Evolutionary conservation across 2,888 invertebrate species (phyloP), one percentile per base, ranked within the genome.

Genomic region (Drosophila maculinotata): DNA sequence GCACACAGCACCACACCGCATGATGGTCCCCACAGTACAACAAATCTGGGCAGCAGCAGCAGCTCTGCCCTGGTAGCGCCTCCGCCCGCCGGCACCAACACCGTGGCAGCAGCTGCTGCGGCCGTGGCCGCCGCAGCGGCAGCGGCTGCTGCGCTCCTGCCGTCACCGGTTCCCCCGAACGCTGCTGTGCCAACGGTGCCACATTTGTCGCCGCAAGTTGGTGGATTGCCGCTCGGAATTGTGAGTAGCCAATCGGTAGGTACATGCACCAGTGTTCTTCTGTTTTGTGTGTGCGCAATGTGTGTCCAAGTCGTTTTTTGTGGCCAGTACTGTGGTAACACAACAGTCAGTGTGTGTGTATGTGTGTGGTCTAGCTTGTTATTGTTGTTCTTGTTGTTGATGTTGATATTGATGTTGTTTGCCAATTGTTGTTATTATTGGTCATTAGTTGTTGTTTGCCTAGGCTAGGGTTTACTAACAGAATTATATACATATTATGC

Each of bases 1-100:
- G 97, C 96, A 89, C 97, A 97, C 93, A 96, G 96, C 92, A 96
- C 97, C 92, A 96, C 97, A 92, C 94, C 95, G 83, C 95, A 95
- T 92, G 96, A 93, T 93, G 95, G 81, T 45, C 81, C 81, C 66
- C 81, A 82, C 68, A 82, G 81, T 86, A 82, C 81, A 80, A 82
- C 81, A 74, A 81, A 77, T 77, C 65, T 81, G 53, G 90, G 85
- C 77, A 65, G 80, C 79, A 65, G 71, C 57, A 56, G 38, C 60
- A 66, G 41, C 47, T 60, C 78, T 93, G 90, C 67, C 31, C 49
- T 83, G 63, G 75, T 75, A 69, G 75, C 75, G 58, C 78, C 81
- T 53, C 52, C 84, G 89, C 88, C 80, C 89, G 90, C 76, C 87
- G 89, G 47, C 64, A 47, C 41, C 48, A 59, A 66, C 54, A 52